These are phyloP conservation scores for honey bee (Apis mellifera) DNA, from an alignment of 1,140 invertebrate genomes.

Conservation along the genomic window Amel_HAv3.1 CM009946.2:6907501-6908000, in stretches of 20 bases:
- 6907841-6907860: slow-evolving; percentile 67
- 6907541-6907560: neutral
- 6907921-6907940: slow-evolving; percentile 5
- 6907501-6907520: neutral
- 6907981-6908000: neutral
- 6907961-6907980: slow-evolving; percentile 11
- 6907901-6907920: neutral
- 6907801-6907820: slow-evolving; percentile 50
- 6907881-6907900: neutral
- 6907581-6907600: neutral
- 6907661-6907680: neutral
- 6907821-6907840: slow-evolving; percentile 64
- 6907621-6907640: neutral
- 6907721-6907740: no score
- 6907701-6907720: no score
- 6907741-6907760: slow-evolving; percentile 54
- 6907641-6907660: neutral
- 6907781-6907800: slow-evolving; percentile 51
- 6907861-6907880: slow-evolving; percentile 26
- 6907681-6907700: neutral
- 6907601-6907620: neutral
- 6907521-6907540: no score
- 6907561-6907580: neutral
- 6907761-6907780: slow-evolving; percentile 52
- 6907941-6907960: neutral